Percentiles rank a stretch among this genome's conserved stretches.
Evolutionary conservation across 2,888 invertebrate species (phyloP).

Genomic region (Hecatera dysodea): DNA sequence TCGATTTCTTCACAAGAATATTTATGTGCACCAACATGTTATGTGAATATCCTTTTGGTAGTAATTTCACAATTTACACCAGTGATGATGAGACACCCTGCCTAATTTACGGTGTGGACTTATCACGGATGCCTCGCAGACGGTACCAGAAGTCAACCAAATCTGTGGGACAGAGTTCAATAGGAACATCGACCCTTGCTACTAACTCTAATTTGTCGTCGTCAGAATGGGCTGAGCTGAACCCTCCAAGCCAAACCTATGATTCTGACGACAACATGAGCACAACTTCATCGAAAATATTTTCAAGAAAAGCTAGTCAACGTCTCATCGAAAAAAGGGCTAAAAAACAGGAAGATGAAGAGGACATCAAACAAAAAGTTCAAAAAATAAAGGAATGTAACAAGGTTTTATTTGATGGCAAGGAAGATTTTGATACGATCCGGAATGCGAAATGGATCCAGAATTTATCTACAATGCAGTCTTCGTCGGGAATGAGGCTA

Average conservation of each 20-base stretch:
- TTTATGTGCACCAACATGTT: conserved; percentile 80
- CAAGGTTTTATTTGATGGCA: conserved; percentile 60
- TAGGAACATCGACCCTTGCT: conserved; percentile 27
- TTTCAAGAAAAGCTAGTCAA: conserved; percentile 35
- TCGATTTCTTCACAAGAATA: conserved; percentile 79
- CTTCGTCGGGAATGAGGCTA: conserved; percentile 69
- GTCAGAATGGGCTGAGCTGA: conserved; percentile 73
- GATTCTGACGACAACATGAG: conserved; percentile 67
- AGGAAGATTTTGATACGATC: conserved; percentile 60
- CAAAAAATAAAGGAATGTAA: conserved; percentile 73
- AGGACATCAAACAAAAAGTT: conserved; percentile 68
- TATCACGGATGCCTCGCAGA: conserved; percentile 46
- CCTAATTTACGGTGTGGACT: conserved; percentile 48
- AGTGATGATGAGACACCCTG: conserved; percentile 65
- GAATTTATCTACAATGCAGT: conserved; percentile 74
- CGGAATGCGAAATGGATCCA: conserved; percentile 79
- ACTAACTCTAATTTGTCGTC: conserved; percentile 70
- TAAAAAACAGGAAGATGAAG: conserved; percentile 52
- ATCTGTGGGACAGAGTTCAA: conserved; percentile 6
- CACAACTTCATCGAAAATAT: conserved; percentile 35
- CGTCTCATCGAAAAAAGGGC: conserved; percentile 28
- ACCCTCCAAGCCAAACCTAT: conserved; percentile 65
- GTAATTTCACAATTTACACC: conserved; percentile 73
- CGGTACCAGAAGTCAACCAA: conserved; percentile 9
- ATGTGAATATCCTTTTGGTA: conserved; percentile 83